phyloP scores from a whole-genome alignment of 2,113 vertebrate genomes.

The Pelusios castaneus region DNA sequence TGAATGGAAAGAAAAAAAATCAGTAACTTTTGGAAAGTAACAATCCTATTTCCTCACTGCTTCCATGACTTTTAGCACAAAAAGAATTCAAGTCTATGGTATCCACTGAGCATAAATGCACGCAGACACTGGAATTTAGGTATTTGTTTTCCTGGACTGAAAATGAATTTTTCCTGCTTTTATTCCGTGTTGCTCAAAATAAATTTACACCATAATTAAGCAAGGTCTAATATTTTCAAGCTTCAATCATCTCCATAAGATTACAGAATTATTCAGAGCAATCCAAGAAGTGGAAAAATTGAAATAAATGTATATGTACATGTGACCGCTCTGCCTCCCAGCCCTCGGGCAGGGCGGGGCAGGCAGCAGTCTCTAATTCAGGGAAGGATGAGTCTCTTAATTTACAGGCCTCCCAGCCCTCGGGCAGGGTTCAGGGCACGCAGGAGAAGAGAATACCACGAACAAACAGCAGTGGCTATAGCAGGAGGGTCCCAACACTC shows the following conservation, averaged over 20 bases:
- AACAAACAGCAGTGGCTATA: too few species aligned
- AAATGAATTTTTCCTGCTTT: not conserved
- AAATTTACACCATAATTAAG: not conserved
- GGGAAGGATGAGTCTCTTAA: too few species aligned
- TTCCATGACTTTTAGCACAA: accelerated
- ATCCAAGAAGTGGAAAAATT: not conserved
- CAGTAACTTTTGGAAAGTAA: not conserved
- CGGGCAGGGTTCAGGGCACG: too few species aligned
- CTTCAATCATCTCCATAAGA: not conserved
- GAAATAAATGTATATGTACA: not conserved
- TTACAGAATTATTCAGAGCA: not conserved
- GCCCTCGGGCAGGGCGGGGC: too few species aligned
- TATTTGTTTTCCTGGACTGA: not conserved
- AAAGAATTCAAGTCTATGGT: not conserved
- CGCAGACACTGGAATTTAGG: accelerated
- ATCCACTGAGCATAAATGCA: not conserved
- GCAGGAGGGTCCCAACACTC: too few species aligned
- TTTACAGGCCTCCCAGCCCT: too few species aligned
- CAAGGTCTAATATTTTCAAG: not conserved
- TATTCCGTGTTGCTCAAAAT: not conserved
- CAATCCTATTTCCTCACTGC: not conserved
- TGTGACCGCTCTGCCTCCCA: too few species aligned
- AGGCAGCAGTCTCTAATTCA: too few species aligned
- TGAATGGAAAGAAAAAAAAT: not conserved
- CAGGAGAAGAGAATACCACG: too few species aligned